phyloP scores from a whole-genome alignment of 2,113 vertebrate species.

The Lophotis ruficrista region DNA sequence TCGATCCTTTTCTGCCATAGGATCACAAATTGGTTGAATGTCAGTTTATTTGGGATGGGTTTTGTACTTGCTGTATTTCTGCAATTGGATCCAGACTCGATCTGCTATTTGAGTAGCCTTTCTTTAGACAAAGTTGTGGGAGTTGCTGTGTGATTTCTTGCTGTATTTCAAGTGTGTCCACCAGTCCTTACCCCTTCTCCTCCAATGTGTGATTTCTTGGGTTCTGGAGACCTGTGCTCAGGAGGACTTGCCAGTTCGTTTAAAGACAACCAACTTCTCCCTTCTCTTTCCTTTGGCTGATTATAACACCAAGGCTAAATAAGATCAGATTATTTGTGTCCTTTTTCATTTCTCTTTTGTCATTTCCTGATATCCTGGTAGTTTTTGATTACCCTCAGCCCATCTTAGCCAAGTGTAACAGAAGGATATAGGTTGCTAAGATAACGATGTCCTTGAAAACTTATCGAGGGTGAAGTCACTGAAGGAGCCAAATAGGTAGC shows the following conservation, averaged over 20 bases:
- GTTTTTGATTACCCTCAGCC: neutral
- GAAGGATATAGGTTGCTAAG: neutral
- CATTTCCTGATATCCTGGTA: neutral
- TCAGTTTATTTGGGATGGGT: neutral
- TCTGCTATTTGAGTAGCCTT: neutral
- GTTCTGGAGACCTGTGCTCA: neutral
- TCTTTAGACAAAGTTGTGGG: neutral
- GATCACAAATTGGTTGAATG: neutral
- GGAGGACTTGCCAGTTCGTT: neutral
- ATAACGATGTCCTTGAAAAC: neutral
- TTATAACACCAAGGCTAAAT: neutral
- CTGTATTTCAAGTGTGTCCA: neutral
- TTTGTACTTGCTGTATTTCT: neutral
- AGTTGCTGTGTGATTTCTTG: neutral
- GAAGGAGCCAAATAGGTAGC: neutral
- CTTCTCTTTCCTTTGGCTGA: neutral
- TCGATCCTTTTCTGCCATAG: neutral
- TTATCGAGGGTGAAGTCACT: neutral
- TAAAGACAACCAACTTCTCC: neutral
- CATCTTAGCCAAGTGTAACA: neutral
- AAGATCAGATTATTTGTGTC: neutral
- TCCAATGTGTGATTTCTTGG: neutral
- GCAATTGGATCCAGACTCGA: neutral
- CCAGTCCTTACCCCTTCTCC: neutral
- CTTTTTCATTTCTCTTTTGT: neutral